These are phyloP conservation scores for Drosophila erecta DNA, from an alignment of 1,140 invertebrate genomes.

Conservation along the genomic window DNA sequence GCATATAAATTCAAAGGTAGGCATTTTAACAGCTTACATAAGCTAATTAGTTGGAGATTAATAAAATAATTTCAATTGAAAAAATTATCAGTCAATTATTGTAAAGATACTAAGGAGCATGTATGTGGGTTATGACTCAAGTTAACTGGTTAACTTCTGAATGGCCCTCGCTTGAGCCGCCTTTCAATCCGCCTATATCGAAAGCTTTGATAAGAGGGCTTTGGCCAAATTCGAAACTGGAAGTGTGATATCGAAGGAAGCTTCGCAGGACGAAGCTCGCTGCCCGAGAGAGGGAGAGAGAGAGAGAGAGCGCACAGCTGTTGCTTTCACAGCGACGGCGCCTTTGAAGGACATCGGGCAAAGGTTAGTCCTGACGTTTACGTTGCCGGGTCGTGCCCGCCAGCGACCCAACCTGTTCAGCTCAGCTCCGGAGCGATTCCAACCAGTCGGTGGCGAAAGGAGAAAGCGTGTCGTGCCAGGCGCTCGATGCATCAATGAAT, in stretches of 20 bases:
- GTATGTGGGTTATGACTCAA: too few relatives aligned
- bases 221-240: conserved; percentile 71
- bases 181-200: neutral
- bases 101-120: too few relatives aligned
- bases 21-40: too few relatives aligned
- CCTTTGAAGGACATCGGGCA: conserved; percentile 79
- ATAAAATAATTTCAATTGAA: too few relatives aligned
- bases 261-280: conserved; percentile 23
- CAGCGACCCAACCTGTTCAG: conserved; percentile 44
- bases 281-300: conserved; percentile 43
- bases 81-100: too few relatives aligned
- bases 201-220: conserved; percentile 73
- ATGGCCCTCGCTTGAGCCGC: conserved; percentile 4
- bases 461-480: conserved; percentile 67
- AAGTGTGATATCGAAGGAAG: conserved; percentile 39
- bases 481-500: conserved; percentile 77
- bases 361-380: conserved; percentile 82
- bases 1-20: too few relatives aligned
- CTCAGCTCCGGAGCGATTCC: conserved; percentile 40
- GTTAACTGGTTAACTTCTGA: neutral
- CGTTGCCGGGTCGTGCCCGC: conserved; percentile 75
- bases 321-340: conserved; percentile 81
- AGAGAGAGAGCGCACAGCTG: conserved; percentile 74
- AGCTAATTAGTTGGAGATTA: too few relatives aligned
- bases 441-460: conserved; percentile 22